A percentile compares a stretch with the other conserved stretches of the same genome.
Evolutionary conservation across 2,888 invertebrate species (phyloP).

Genomic region (Idaea straminata): DNA sequence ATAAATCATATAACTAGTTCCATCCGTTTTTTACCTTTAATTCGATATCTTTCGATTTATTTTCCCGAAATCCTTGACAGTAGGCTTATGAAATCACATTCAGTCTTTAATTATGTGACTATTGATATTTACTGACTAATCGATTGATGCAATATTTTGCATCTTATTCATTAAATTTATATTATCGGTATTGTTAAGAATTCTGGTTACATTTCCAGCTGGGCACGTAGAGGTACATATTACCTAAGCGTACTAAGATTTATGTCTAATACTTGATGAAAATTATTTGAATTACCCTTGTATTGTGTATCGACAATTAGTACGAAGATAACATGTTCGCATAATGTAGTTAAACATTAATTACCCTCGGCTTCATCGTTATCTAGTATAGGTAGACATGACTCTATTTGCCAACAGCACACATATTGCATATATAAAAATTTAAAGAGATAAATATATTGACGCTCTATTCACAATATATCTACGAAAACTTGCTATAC

Average conservation of each 20-base stretch:
- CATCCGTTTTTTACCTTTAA: too few species aligned
- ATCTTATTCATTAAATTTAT: neutral
- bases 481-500: too few species aligned
- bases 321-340: neutral
- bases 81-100: too few species aligned
- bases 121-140: too few species aligned
- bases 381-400: neutral
- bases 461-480: too few species aligned
- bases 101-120: too few species aligned
- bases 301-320: neutral
- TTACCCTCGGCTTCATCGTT: neutral
- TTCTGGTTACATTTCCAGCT: constrained; percentile 22
- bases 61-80: too few species aligned
- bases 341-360: neutral
- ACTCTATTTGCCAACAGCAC: neutral
- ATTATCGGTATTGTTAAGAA: constrained; percentile 20
- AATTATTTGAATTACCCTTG: neutral
- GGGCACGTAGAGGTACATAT: constrained; percentile 26
- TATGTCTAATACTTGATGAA: constrained; percentile 5
- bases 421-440: too few species aligned
- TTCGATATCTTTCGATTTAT: too few species aligned
- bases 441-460: too few species aligned
- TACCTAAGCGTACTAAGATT: constrained; percentile 20
- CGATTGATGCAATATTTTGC: too few species aligned
- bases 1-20: too few species aligned